Base-by-base conservation (phyloP, 2,113 vertebrate genomes). In the Cairina moschata region DNA sequence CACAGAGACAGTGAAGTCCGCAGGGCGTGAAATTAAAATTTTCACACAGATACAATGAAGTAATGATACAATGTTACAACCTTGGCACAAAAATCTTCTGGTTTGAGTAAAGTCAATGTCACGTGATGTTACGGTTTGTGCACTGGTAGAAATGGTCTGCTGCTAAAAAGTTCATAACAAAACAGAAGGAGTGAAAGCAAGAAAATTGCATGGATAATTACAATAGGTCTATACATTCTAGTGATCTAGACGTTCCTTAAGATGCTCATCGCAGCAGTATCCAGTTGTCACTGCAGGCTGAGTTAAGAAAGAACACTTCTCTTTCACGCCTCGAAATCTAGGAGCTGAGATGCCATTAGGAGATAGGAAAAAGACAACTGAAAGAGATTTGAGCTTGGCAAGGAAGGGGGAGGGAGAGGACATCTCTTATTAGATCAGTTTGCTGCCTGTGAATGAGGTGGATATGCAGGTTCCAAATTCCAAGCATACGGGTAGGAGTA, bases 1-100 rank as follows among this genome's bases (percentile, higher is more conserved):
- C 86, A 97, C 80, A 89, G 86, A 95, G 94, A 96, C 82, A 94
- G 85, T 94, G 95, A 97, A 97, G 96, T 96, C 96, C 90, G 9
- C 71, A 97, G 95, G 95, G 94, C 63, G 34, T 97, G 97, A 98
- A 98, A 98, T 97, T 97, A 97, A 98, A 97, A 97, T 97, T 95
- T 97, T 96, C 94, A 95, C 69, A 78, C 6, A 92, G 92, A 97
- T 97, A 97, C 92, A 96, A 97, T 93, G 93, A 97, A 96, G 88
- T 95, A 94, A 97, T 80, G 90, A 95, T 96, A 96, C 55, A 95
- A 88, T 90, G 88, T 77, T 97, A 94, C 75, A 96, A 94, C 89
- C 91, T 93, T 97, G 95, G 96, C 93, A 94, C 86, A 89, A 93
- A 97, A 96, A 94, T 95, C 94, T 96, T 92, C 89, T 90, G 72